phyloP scores from a whole-genome alignment of 2,797 vertebrate species.

The Arnoldichthys spilopterus region DNA sequence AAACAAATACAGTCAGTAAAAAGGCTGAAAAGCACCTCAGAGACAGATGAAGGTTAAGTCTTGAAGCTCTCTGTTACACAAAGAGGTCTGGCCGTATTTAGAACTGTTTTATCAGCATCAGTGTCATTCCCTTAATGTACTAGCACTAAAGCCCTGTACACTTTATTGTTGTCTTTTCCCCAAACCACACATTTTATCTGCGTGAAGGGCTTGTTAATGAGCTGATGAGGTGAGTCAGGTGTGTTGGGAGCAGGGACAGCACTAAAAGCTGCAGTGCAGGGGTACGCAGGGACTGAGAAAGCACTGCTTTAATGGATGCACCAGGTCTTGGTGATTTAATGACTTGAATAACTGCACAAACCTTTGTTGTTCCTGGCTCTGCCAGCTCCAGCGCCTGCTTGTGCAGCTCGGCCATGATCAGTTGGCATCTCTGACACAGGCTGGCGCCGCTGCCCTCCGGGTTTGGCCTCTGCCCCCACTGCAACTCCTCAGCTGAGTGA shows the following conservation, averaged over 20 bases:
- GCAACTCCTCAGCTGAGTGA: slow-evolving; percentile 74
- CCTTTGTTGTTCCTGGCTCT: slow-evolving; percentile 71
- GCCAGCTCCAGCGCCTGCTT: slow-evolving; percentile 83
- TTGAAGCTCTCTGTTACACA: background rate
- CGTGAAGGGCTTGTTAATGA: slow-evolving; percentile 6
- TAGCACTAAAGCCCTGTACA: background rate
- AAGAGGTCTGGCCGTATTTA: background rate
- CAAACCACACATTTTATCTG: background rate
- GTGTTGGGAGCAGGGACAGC: background rate
- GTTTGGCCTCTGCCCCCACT: slow-evolving; percentile 79
- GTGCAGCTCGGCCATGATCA: slow-evolving; percentile 83
- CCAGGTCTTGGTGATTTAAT: slow-evolving; percentile 37
- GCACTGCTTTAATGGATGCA: background rate
- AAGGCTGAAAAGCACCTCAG: background rate
- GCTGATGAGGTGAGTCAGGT: background rate
- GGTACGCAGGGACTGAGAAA: background rate
- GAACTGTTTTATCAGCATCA: background rate
- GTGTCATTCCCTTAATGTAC: background rate
- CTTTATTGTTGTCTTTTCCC: background rate
- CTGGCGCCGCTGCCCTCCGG: slow-evolving; percentile 82
- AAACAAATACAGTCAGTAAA: background rate
- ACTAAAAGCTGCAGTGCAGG: background rate
- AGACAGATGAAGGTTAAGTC: background rate
- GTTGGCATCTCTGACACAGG: slow-evolving; percentile 87
- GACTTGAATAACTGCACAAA: slow-evolving; percentile 57